Conservation (phyloP, 2,113 vertebrate genomes). For the Otus sunia region DNA sequence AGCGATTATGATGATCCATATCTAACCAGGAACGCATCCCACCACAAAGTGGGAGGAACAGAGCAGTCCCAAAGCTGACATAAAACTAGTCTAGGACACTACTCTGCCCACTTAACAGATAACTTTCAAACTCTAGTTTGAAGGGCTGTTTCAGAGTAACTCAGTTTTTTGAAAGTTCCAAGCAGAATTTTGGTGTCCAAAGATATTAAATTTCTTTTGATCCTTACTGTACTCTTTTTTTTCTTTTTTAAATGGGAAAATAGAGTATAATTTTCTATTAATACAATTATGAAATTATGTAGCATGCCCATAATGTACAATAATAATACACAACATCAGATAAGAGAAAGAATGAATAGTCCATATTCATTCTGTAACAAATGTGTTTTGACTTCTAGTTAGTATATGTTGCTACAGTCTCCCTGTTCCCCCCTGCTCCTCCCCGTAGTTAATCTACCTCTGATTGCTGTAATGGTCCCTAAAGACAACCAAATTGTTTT, state of each 20-base stretch:
- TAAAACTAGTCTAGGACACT: not conserved
- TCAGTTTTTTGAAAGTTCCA: not conserved
- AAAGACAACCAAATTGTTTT: not conserved
- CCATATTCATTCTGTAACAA: not conserved
- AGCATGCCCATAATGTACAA: not conserved
- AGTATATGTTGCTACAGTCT: not conserved
- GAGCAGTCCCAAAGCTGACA: not conserved
- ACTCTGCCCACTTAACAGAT: not conserved
- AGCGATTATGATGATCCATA: not conserved
- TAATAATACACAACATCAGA: not conserved
- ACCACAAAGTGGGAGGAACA: not conserved
- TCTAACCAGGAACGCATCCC: not conserved
- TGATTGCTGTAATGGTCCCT: not conserved
- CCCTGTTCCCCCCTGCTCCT: not conserved
- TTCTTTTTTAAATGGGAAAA: not conserved
- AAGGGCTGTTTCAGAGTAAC: not conserved
- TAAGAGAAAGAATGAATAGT: not conserved
- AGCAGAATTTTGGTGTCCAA: not conserved
- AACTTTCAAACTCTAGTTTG: not conserved
- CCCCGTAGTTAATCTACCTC: not conserved
- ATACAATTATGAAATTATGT: not conserved
- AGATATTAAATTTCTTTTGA: not conserved
- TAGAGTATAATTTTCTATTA: not conserved
- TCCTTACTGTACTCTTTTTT: too few relatives aligned
- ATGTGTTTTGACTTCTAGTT: not conserved